Evolutionary conservation across 1,140 invertebrate genomes (phyloP).

Genomic region (Lordiphosa stackelbergi): DNA sequence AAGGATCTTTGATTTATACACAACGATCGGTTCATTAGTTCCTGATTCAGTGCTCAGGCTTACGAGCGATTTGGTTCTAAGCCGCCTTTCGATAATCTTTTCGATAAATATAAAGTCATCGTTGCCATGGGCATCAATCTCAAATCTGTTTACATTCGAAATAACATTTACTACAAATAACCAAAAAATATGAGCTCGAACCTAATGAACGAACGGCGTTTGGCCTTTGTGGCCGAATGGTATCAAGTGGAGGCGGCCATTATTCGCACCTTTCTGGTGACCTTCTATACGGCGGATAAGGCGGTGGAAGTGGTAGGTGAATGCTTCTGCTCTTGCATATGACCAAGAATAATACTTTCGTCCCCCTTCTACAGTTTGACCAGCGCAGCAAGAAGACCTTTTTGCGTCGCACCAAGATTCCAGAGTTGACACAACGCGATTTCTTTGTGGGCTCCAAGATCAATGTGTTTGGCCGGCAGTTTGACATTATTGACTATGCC

Average conservation of each 20-base stretch:
- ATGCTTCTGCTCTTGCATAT: background rate
- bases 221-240: conserved; percentile 88
- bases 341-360: background rate
- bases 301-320: conserved; percentile 86
- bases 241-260: conserved; percentile 86
- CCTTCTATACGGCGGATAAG: conserved; percentile 85
- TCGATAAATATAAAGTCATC: too few species aligned
- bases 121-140: too few species aligned
- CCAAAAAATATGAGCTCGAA: background rate
- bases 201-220: conserved; percentile 16
- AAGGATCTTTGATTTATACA: too few species aligned
- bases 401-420: conserved; percentile 84
- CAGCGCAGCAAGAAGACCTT: conserved; percentile 86
- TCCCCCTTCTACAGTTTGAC: conserved; percentile 82
- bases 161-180: conserved; percentile 3
- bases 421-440: conserved; percentile 82
- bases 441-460: conserved; percentile 88
- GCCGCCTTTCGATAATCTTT: too few species aligned
- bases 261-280: conserved; percentile 84
- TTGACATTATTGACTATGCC: conserved; percentile 88
- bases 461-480: conserved; percentile 86
- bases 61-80: too few species aligned
- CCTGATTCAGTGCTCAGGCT: too few species aligned
- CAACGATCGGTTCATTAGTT: too few species aligned
- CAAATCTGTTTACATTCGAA: conserved; percentile 1